Conservation (phyloP, 30 jellyfish, hydroid and myxozoan species). For the Sanderia malayensis region DNA sequence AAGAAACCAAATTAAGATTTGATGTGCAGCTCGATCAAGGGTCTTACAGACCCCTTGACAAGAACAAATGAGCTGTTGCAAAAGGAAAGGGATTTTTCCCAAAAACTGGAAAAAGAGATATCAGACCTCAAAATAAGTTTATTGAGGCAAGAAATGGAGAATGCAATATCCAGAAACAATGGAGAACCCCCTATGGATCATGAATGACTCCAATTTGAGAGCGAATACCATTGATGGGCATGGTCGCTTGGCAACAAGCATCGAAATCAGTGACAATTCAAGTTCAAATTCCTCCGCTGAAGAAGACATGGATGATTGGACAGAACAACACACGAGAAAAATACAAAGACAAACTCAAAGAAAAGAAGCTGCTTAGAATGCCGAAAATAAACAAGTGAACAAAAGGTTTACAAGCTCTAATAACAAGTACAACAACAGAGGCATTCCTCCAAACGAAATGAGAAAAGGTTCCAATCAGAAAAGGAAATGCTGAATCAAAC, state of each 20-base stretch:
- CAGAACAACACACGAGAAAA: background rate
- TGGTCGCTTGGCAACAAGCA: background rate
- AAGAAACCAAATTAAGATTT: background rate
- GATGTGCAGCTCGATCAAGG: conserved; percentile 2
- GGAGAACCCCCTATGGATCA: background rate
- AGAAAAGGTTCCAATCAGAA: background rate
- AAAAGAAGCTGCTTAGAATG: too few species aligned
- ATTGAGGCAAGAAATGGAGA: conserved; percentile 2
- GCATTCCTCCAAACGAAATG: background rate
- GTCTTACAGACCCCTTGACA: conserved; percentile 9
- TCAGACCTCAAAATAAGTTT: conserved; percentile 13
- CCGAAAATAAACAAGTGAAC: conserved; percentile 18
- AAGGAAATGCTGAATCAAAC: conserved; percentile 8
- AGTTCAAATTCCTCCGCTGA: background rate
- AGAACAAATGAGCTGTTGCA: conserved; percentile 11
- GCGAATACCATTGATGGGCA: background rate
- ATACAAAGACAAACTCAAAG: background rate
- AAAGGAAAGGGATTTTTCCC: conserved; percentile 13
- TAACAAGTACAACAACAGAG: background rate
- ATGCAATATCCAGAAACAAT: conserved; percentile 1
- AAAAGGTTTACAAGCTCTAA: conserved; percentile 8
- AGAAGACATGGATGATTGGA: background rate
- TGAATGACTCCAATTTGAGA: background rate
- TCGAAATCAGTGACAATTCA: background rate
- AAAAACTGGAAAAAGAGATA: conserved; percentile 21